phyloP scores from a whole-genome alignment of 1,140 invertebrate genomes.

The Drosophila nigromelanica region DNA sequence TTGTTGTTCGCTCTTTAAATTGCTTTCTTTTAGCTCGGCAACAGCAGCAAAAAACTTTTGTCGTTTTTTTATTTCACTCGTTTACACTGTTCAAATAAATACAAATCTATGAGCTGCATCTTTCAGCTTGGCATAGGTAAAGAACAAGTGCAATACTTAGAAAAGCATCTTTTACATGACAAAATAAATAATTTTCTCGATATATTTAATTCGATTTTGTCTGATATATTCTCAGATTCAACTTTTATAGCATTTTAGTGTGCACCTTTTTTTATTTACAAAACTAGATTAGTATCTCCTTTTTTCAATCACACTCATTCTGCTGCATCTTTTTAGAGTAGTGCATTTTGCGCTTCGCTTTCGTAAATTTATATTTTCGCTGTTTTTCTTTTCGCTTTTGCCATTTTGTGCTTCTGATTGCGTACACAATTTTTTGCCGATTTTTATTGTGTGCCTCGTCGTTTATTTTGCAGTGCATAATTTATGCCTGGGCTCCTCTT shows the following conservation, averaged over 20 bases:
- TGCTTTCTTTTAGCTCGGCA: constrained; percentile 50
- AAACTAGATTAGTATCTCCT: neutral
- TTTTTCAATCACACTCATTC: neutral
- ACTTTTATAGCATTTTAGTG: neutral
- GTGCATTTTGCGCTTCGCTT: constrained; percentile 20
- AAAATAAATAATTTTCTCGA: neutral
- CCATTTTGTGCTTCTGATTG: constrained; percentile 73
- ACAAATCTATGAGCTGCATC: neutral
- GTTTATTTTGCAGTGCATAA: constrained; percentile 81
- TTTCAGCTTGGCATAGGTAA: neutral
- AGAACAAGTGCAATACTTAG: too few species aligned
- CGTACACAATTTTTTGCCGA: constrained; percentile 73
- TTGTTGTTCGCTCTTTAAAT: constrained; percentile 48
- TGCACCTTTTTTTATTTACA: neutral
- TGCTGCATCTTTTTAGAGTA: neutral
- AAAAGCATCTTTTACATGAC: too few species aligned
- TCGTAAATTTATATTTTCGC: constrained; percentile 8
- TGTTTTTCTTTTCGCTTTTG: constrained; percentile 20
- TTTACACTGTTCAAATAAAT: constrained; percentile 22
- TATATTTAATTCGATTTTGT: neutral
- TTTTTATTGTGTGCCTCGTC: constrained; percentile 72
- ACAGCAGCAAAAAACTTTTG: constrained; percentile 42
- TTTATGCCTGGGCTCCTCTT: constrained; percentile 56
- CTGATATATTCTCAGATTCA: neutral
- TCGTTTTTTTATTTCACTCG: constrained; percentile 28